Conservation (phyloP, 2,888 invertebrate genomes). For the Diaprepes abbreviatus region DNA sequence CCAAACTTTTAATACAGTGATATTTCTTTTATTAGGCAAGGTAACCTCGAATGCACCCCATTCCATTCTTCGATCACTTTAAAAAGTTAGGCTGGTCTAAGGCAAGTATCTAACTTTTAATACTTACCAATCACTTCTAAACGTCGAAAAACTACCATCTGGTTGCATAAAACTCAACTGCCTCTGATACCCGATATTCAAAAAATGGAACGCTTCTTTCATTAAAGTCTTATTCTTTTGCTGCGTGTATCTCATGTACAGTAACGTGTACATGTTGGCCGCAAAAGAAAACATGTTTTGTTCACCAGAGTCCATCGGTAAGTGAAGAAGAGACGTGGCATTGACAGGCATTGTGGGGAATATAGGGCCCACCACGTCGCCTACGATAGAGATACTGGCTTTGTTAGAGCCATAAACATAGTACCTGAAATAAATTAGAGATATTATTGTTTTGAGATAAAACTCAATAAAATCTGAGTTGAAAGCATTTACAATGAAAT, state of each 20-base stretch:
- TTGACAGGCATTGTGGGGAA: constrained; percentile 95
- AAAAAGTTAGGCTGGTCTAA: no score
- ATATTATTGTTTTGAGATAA: no score
- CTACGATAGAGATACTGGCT: constrained; percentile 86
- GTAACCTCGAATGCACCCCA: no score
- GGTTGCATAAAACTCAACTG: constrained; percentile 91
- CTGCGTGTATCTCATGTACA: constrained; percentile 92
- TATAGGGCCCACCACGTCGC: constrained; percentile 93
- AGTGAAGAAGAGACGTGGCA: constrained; percentile 81
- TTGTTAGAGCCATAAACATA: constrained; percentile 95
- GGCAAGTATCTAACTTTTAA: no score
- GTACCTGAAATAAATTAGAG: constrained; percentile 68
- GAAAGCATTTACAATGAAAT: no score
- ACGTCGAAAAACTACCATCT: constrained; percentile 92
- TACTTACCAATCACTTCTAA: constrained; percentile 89
- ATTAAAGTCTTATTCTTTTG: constrained; percentile 79
- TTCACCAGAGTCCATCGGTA: constrained; percentile 94
- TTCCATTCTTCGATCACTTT: no score
- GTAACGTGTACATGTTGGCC: constrained; percentile 90
- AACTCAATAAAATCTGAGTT: no score
- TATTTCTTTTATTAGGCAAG: no score
- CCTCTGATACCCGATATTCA: constrained; percentile 92
- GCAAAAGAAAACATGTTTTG: constrained; percentile 98
- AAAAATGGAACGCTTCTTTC: constrained; percentile 84
- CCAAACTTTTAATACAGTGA: no score